These are phyloP conservation scores for Lichenostomus cassidix DNA, from an alignment of 2,113 vertebrate species.

Conservation along the genomic window DNA sequence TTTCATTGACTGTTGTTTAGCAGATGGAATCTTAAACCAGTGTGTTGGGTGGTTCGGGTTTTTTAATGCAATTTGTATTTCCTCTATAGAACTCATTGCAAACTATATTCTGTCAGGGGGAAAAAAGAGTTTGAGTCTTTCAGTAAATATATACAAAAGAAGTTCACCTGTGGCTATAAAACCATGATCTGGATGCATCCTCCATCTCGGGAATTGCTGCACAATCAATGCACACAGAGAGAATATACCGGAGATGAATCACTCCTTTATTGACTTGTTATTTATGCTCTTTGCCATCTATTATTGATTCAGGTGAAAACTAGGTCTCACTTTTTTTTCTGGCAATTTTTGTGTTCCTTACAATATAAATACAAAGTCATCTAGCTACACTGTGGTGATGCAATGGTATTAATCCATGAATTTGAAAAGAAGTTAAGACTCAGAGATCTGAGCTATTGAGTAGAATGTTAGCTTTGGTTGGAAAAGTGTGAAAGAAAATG, in stretches of 20 bases:
- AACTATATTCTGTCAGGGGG: not conserved
- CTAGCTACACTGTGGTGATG: not conserved
- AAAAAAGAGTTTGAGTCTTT: not conserved
- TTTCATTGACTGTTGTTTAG: not conserved
- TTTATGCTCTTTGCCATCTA: not conserved
- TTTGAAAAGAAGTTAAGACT: not conserved
- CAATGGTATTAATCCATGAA: not conserved
- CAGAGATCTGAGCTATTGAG: not conserved
- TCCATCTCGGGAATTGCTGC: not conserved
- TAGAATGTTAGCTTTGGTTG: not conserved
- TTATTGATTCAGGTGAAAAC: not conserved
- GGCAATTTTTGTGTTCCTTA: not conserved
- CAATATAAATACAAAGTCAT: not conserved
- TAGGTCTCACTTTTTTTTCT: not conserved
- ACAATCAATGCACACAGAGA: not conserved
- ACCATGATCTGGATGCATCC: not conserved
- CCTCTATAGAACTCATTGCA: not conserved
- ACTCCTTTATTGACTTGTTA: not conserved
- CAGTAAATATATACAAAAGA: not conserved
- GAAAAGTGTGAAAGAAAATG: not conserved
- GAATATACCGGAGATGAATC: not conserved
- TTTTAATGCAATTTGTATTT: not conserved
- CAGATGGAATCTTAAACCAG: not conserved
- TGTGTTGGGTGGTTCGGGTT: rapidly evolving
- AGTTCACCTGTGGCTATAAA: not conserved